Percentiles rank a stretch among this genome's conserved stretches.
Evolutionary conservation across 1,140 invertebrate genomes (phyloP).

Genomic region (Drosophila lini): DNA sequence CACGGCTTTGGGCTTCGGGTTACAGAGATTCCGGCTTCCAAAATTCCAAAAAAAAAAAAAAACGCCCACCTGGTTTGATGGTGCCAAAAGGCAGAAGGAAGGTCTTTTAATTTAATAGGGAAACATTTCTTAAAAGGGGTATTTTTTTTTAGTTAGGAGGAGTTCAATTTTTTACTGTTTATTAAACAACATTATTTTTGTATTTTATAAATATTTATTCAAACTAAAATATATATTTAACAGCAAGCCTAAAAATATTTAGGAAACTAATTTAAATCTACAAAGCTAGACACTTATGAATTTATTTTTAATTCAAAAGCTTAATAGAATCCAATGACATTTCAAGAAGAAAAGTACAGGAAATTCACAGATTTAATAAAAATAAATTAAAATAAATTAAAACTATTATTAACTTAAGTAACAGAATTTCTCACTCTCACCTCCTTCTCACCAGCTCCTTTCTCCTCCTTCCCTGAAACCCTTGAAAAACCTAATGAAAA

Average conservation of each 20-base stretch:
- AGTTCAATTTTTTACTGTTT: accelerated
- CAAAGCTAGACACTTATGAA: neutral
- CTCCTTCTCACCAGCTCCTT: neutral
- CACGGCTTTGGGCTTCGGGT: neutral
- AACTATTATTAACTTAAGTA: neutral
- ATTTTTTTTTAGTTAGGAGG: too few species aligned
- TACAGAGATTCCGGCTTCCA: neutral
- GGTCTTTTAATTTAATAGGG: too few species aligned
- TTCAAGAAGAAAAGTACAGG: neutral
- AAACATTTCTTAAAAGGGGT: neutral
- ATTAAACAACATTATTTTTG: neutral
- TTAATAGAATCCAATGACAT: neutral
- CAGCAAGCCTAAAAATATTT: neutral
- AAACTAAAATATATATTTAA: neutral
- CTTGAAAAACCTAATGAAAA: slow-evolving; percentile 48
- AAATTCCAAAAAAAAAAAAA: too few species aligned
- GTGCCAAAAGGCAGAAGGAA: neutral
- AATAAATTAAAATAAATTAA: neutral
- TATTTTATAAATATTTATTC: neutral
- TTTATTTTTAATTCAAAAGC: neutral
- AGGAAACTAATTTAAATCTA: neutral
- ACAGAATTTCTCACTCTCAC: neutral
- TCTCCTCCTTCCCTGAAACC: neutral
- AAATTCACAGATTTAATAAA: neutral
- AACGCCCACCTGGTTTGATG: slow-evolving; percentile 11